Percentiles rank a stretch among this genome's conserved stretches.
phyloP scores from a whole-genome alignment of 2,797 vertebrate genomes.

The Rhinogobio ventralis region DNA sequence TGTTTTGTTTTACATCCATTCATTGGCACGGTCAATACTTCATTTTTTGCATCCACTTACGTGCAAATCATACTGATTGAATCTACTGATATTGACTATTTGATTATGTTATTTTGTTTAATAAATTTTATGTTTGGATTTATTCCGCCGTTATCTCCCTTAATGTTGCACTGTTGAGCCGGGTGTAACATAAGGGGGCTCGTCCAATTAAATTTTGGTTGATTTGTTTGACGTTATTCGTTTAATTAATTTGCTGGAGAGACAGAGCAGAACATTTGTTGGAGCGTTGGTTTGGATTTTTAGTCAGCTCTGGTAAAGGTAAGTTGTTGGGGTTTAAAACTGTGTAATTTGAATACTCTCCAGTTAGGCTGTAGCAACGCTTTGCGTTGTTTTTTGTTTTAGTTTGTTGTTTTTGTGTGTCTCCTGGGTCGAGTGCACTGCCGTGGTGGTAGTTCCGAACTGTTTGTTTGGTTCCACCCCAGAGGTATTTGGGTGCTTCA shows the following conservation, averaged over 20 bases:
- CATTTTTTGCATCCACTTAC: no score
- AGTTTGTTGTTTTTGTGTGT: not conserved
- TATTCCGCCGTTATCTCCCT: no score
- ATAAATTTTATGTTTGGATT: no score
- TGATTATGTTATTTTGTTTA: no score
- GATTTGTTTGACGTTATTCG: no score
- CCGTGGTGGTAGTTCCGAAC: not conserved
- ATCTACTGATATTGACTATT: no score
- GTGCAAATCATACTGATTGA: no score
- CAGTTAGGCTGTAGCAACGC: not conserved
- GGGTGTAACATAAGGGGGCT: no score
- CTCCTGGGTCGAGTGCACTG: not conserved
- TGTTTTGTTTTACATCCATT: no score
- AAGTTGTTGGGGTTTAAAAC: not conserved
- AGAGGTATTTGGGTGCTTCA: conserved; percentile 4
- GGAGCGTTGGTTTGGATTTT: not conserved
- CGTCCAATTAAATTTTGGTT: no score
- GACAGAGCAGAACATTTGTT: not conserved
- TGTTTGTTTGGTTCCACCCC: not conserved
- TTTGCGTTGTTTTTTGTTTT: not conserved
- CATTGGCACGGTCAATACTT: no score
- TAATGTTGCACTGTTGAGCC: no score
- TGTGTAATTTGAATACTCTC: not conserved
- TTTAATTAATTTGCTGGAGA: not conserved
- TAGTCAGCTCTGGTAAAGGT: not conserved